These are phyloP conservation scores for Poeciliopsis infans DNA, from an alignment of 2,797 vertebrate genomes.

Conservation along the genomic window DNA sequence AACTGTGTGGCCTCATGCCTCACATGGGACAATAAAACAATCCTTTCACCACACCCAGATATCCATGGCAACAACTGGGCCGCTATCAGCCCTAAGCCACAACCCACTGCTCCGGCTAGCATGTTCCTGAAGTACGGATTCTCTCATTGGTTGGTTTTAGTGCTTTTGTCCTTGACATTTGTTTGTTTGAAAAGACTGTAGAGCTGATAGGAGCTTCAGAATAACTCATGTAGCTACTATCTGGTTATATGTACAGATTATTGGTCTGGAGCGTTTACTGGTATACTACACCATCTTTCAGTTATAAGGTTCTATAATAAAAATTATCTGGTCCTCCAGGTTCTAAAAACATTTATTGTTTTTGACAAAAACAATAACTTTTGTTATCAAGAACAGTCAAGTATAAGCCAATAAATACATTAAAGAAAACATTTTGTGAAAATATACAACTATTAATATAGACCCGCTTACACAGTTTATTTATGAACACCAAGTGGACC, in stretches of 20 bases:
- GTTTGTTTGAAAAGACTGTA: background rate
- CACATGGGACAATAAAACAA: conserved; percentile 43
- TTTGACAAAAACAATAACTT: background rate
- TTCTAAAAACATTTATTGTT: conserved; percentile 1
- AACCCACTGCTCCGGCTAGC: background rate
- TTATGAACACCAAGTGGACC: background rate
- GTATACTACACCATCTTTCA: background rate
- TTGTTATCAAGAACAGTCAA: too few species aligned
- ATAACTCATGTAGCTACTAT: too few species aligned
- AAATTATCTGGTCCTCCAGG: background rate
- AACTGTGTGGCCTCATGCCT: conserved; percentile 40
- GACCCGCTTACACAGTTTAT: background rate
- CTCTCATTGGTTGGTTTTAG: background rate
- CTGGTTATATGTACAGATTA: background rate
- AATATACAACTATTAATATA: too few species aligned
- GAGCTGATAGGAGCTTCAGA: background rate
- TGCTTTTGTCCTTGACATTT: background rate
- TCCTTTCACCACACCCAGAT: conserved; percentile 38
- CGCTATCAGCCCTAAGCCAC: background rate
- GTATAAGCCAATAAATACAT: too few species aligned
- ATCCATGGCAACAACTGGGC: conserved; percentile 33
- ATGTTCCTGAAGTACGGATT: background rate
- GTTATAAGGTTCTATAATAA: background rate
- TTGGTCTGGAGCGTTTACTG: too few species aligned
- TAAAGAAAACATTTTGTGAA: too few species aligned